Conservation (phyloP, 2,888 invertebrate species). For the Germaria angustata region DNA sequence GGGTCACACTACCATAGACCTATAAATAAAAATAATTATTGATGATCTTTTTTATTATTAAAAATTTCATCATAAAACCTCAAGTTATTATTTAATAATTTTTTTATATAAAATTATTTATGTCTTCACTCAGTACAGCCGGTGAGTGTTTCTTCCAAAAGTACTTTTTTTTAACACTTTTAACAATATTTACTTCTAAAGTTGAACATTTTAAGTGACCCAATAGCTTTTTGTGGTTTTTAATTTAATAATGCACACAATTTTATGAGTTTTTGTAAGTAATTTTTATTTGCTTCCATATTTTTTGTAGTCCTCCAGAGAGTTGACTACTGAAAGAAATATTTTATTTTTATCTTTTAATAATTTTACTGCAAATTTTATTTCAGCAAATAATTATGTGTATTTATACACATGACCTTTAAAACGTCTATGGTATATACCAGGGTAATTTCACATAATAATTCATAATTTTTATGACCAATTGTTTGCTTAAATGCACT, state of each 20-base stretch:
- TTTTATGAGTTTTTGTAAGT: conserved; percentile 28
- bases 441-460: conserved; percentile 36
- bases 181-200: conserved; percentile 37
- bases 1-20: too few species aligned
- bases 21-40: too few species aligned
- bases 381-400: not conserved
- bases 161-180: not conserved
- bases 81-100: too few species aligned
- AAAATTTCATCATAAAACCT: too few species aligned
- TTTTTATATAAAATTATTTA: too few species aligned
- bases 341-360: not conserved
- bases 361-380: conserved; percentile 15
- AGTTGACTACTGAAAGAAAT: not conserved
- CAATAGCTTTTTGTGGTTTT: conserved; percentile 30
- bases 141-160: not conserved
- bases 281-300: not conserved
- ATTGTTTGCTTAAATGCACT: conserved; percentile 51
- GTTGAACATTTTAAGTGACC: conserved; percentile 23
- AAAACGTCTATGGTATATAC: not conserved
- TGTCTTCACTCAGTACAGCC: too few species aligned
- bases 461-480: conserved; percentile 58
- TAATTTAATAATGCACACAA: conserved; percentile 5
- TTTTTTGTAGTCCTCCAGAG: conserved; percentile 10
- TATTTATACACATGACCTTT: conserved; percentile 23
- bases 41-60: too few species aligned